A percentile compares a stretch with the other conserved stretches of the same genome.
phyloP scores from a whole-genome alignment of 2,888 invertebrate genomes.

The Pterostichus niger region DNA sequence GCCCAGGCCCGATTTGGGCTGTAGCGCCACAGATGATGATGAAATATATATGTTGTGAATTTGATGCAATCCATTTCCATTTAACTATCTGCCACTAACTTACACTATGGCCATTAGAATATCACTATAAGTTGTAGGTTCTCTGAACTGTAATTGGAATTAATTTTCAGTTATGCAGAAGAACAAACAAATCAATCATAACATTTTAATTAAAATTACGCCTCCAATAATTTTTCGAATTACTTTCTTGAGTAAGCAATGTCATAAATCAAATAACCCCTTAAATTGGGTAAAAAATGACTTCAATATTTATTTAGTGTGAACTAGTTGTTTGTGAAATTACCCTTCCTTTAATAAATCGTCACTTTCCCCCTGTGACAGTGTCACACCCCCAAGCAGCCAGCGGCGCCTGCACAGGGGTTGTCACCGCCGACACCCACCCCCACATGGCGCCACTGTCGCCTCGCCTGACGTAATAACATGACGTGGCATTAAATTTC shows the following conservation, averaged over 20 bases:
- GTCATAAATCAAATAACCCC: constrained; percentile 12
- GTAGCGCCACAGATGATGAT: no score
- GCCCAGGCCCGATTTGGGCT: no score
- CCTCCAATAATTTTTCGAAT: not conserved
- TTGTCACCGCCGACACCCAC: not conserved
- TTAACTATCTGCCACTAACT: no score
- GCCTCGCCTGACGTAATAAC: constrained; percentile 67
- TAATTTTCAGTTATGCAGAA: no score
- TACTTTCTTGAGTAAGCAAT: no score
- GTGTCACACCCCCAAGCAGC: constrained; percentile 31
- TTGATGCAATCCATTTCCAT: no score
- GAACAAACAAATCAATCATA: no score
- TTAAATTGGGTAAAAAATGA: constrained; percentile 24
- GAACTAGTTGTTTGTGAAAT: constrained; percentile 48
- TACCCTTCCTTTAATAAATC: constrained; percentile 55
- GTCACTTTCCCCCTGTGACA: constrained; percentile 28
- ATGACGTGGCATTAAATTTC: constrained; percentile 70
- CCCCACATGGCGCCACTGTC: constrained; percentile 18
- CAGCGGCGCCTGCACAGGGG: constrained; percentile 42
- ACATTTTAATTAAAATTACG: no score
- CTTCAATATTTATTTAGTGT: constrained; percentile 5
- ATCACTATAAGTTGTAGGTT: no score
- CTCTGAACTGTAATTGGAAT: no score
- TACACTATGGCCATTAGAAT: no score
- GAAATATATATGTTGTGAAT: no score